Conservation (phyloP, 2,113 vertebrate genomes). For the Malurus elegans region DNA sequence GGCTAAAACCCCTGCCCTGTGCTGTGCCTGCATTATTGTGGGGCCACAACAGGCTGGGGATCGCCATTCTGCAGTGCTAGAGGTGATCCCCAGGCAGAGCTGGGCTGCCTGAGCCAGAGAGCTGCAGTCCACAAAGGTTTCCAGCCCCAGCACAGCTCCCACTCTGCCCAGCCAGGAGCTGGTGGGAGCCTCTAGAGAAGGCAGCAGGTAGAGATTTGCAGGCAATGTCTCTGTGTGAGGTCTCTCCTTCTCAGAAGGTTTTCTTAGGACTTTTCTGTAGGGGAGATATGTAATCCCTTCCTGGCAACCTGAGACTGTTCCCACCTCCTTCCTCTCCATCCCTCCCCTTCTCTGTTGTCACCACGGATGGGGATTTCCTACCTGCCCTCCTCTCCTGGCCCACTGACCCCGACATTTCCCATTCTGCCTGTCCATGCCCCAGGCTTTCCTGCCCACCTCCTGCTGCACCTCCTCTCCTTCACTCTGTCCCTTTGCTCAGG, state of each 20-base stretch:
- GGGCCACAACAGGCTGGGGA: background rate
- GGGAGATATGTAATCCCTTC: background rate
- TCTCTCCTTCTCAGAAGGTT: background rate
- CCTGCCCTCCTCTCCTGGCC: background rate
- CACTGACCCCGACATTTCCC: background rate
- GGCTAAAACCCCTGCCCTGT: background rate
- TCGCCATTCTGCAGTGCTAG: background rate
- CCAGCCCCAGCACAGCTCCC: fast-evolving
- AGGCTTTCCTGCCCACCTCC: background rate
- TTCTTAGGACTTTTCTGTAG: background rate
- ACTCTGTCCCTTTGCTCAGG: background rate
- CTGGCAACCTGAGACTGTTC: background rate
- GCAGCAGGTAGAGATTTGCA: background rate
- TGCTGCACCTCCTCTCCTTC: background rate
- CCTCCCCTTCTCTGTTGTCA: background rate
- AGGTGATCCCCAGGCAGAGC: background rate
- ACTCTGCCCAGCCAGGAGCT: background rate
- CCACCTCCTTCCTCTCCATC: background rate
- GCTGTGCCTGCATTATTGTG: background rate
- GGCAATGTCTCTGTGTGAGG: background rate
- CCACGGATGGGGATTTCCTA: background rate
- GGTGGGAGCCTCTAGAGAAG: background rate
- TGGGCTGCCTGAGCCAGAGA: background rate
- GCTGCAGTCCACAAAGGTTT: background rate
- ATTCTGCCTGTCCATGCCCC: background rate